These are phyloP conservation scores for Drosophila sproati DNA, from an alignment of 1,140 invertebrate genomes.

Conservation along the genomic window DNA sequence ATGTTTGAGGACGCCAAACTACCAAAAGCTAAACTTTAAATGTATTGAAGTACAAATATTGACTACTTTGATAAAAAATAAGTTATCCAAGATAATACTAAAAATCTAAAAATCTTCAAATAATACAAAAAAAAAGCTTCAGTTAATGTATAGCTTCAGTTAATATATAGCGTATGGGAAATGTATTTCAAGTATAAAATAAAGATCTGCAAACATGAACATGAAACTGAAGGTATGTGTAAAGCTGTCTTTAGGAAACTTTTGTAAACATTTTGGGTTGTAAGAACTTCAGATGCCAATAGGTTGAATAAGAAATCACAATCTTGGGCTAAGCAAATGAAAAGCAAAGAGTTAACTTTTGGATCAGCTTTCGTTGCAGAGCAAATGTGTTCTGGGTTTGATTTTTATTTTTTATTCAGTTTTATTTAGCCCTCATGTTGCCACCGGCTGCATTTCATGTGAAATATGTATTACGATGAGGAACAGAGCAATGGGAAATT, in stretches of 20 bases:
- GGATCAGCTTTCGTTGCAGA: slow-evolving; percentile 1
- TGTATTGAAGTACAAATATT: neutral
- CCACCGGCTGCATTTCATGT: slow-evolving; percentile 66
- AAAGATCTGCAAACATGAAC: too few species aligned
- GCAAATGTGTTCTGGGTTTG: neutral
- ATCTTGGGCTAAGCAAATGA: slow-evolving; percentile 3
- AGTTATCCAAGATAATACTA: too few species aligned
- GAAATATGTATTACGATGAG: slow-evolving; percentile 67
- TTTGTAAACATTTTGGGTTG: too few species aligned
- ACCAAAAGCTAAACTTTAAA: slow-evolving; percentile 24
- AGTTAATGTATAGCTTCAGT: too few species aligned
- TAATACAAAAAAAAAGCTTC: too few species aligned
- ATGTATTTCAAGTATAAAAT: too few species aligned
- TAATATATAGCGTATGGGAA: too few species aligned
- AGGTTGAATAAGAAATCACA: neutral
- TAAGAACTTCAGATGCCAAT: neutral
- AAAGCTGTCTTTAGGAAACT: too few species aligned
- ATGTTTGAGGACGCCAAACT: slow-evolving; percentile 25
- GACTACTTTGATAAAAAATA: too few species aligned
- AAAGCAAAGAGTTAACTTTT: slow-evolving; percentile 8
- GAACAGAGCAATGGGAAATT: slow-evolving; percentile 60
- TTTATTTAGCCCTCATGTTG: slow-evolving; percentile 27
- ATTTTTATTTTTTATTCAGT: neutral
- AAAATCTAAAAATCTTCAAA: too few species aligned
- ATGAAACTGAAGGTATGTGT: too few species aligned